These are phyloP conservation scores for Micronycteris hirsuta DNA, from an alignment of 2,113 vertebrate species.

Conservation along the genomic window DNA sequence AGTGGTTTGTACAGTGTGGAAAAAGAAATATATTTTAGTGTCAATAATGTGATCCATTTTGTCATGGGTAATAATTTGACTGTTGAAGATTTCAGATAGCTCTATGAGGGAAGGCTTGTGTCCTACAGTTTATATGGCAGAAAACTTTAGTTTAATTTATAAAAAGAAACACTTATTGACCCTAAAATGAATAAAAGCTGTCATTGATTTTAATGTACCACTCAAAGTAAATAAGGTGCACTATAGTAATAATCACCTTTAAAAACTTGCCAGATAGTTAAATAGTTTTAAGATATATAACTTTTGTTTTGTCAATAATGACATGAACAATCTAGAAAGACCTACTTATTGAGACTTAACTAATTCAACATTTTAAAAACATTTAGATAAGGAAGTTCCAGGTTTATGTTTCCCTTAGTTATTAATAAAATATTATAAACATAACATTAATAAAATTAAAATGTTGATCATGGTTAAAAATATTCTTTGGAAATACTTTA, in stretches of 20 bases:
- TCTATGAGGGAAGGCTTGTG: not conserved
- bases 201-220: not conserved
- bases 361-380: not conserved
- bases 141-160: not conserved
- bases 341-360: not conserved
- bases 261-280: not conserved
- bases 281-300: not conserved
- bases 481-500: not conserved
- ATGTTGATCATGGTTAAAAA: not conserved
- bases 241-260: not conserved
- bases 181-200: not conserved
- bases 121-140: not conserved
- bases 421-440: not conserved
- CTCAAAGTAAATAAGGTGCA: not conserved
- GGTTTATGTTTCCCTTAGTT: not conserved
- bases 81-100: constrained; percentile 12
- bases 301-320: not conserved
- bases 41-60: not conserved
- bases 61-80: not conserved
- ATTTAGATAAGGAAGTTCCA: not conserved
- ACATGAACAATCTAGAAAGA: not conserved
- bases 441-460: not conserved
- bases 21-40: not conserved
- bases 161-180: not conserved
- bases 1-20: not conserved